These are phyloP conservation scores for Petrosia ficiformis DNA, from an alignment of 37 sponge, comb jelly and placozoan species.

Conservation along the genomic window DNA sequence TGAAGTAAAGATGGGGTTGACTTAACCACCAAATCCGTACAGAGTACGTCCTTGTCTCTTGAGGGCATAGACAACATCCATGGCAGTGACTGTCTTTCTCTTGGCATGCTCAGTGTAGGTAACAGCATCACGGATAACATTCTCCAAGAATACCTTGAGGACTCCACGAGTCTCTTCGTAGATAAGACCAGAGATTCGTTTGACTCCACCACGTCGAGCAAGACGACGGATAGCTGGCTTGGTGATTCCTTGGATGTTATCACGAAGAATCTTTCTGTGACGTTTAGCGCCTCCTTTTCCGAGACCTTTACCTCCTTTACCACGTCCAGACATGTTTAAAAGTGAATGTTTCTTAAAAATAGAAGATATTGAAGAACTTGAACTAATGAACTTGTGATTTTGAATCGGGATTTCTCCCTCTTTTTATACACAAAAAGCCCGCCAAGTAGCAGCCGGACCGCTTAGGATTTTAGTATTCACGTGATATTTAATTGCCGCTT, in stretches of 20 bases:
- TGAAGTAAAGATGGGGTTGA: neutral
- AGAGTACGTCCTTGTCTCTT: conserved; percentile 97
- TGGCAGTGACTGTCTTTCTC: conserved; percentile 98
- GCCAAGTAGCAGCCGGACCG: too few species aligned
- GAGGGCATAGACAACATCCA: conserved; percentile 98
- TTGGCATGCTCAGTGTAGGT: conserved; percentile 99
- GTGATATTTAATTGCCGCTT: too few species aligned
- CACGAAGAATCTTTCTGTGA: conserved; percentile 97
- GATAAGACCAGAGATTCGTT: conserved; percentile 96
- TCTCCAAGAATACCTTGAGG: conserved; percentile 96
- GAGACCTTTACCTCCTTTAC: conserved; percentile 97
- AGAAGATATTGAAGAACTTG: too few species aligned
- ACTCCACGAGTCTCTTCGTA: conserved; percentile 99
- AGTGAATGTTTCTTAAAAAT: neutral
- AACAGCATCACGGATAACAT: conserved; percentile 97
- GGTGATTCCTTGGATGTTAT: conserved; percentile 99
- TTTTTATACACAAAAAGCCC: too few species aligned
- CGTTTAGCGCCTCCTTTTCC: conserved; percentile 99
- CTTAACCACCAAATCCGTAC: conserved; percentile 96
- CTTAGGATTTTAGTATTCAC: too few species aligned
- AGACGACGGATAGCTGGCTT: conserved; percentile 98
- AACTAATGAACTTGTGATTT: too few species aligned
- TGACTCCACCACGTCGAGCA: conserved; percentile 96
- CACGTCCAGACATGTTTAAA: conserved; percentile 94
- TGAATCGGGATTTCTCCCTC: too few species aligned